A percentile compares a stretch with the other conserved stretches of the same genome.
Conservation (phyloP, 2,797 vertebrate species). For the Scarus forsteni region DNA sequence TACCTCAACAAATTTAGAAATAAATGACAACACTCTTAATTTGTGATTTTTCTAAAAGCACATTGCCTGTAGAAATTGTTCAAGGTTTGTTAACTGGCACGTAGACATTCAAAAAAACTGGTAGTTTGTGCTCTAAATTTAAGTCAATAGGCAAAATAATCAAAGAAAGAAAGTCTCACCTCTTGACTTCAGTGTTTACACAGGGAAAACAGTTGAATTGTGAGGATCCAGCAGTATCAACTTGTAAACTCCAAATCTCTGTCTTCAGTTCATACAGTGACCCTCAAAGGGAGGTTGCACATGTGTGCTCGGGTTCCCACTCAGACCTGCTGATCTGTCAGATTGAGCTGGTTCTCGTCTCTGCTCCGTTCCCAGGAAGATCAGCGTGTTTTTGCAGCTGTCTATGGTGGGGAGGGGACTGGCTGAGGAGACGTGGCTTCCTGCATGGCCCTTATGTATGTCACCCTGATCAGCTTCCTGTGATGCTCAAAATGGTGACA, state of each 20-base stretch:
- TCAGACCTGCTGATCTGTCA: slow-evolving; percentile 36
- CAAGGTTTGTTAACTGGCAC: too few relatives aligned
- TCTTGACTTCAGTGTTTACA: neutral
- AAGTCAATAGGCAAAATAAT: neutral
- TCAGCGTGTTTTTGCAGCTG: slow-evolving; percentile 65
- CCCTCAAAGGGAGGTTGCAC: neutral
- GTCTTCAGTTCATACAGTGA: neutral
- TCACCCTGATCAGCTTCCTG: slow-evolving; percentile 63
- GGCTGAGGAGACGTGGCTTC: slow-evolving; percentile 38
- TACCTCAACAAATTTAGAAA: neutral
- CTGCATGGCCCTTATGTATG: slow-evolving; percentile 49
- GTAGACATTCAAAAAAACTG: too few relatives aligned
- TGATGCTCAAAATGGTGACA: slow-evolving; percentile 52
- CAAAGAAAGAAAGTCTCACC: slow-evolving; percentile 49
- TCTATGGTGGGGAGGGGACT: slow-evolving; percentile 23
- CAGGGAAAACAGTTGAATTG: neutral
- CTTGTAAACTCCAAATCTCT: slow-evolving; percentile 25
- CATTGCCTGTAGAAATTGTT: too few relatives aligned
- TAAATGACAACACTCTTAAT: too few relatives aligned
- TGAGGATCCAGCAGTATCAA: neutral
- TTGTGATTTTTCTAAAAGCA: too few relatives aligned
- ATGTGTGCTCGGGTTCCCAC: slow-evolving; percentile 25
- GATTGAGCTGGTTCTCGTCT: slow-evolving; percentile 23
- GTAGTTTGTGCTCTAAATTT: neutral
- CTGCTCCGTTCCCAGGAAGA: slow-evolving; percentile 30